phyloP scores from a whole-genome alignment of 2,888 invertebrate genomes.

The Synanthedon myopaeformis region DNA sequence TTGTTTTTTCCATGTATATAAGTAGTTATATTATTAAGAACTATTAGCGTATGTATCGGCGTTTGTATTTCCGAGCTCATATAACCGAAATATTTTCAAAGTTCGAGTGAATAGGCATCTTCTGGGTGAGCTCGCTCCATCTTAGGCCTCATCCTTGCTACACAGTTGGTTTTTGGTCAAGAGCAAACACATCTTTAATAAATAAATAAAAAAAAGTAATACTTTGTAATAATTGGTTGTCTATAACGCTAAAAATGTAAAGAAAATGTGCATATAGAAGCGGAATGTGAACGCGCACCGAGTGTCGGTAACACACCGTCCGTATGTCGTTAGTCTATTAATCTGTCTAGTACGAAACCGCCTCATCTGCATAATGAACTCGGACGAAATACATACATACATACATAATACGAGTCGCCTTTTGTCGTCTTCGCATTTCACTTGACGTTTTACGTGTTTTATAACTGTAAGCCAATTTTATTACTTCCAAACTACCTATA shows the following conservation, averaged over 20 bases:
- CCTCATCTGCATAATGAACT: slow-evolving; percentile 11
- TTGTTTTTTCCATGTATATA: too few species aligned
- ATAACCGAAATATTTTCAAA: too few species aligned
- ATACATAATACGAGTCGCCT: not conserved
- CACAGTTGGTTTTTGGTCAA: too few species aligned
- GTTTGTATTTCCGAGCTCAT: too few species aligned
- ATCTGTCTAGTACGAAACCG: slow-evolving; percentile 5
- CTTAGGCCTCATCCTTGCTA: too few species aligned
- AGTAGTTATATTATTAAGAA: too few species aligned
- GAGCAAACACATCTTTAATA: too few species aligned
- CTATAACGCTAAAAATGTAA: not conserved
- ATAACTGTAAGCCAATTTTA: slow-evolving; percentile 13
- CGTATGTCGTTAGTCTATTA: slow-evolving; percentile 5
- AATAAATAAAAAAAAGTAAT: too few species aligned
- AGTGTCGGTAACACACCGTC: slow-evolving; percentile 2
- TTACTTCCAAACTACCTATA: not conserved
- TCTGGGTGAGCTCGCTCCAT: too few species aligned
- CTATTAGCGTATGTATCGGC: too few species aligned
- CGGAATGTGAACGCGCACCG: not conserved
- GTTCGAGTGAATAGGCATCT: too few species aligned
- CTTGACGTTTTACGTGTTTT: slow-evolving; percentile 22
- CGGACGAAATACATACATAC: slow-evolving; percentile 4
- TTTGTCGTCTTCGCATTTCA: slow-evolving; percentile 14
- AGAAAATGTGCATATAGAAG: not conserved
- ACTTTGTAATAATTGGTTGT: not conserved